Evolutionary conservation across 2,113 vertebrate species (phyloP).

Genomic region (Epinephelus fuscoguttatus): DNA sequence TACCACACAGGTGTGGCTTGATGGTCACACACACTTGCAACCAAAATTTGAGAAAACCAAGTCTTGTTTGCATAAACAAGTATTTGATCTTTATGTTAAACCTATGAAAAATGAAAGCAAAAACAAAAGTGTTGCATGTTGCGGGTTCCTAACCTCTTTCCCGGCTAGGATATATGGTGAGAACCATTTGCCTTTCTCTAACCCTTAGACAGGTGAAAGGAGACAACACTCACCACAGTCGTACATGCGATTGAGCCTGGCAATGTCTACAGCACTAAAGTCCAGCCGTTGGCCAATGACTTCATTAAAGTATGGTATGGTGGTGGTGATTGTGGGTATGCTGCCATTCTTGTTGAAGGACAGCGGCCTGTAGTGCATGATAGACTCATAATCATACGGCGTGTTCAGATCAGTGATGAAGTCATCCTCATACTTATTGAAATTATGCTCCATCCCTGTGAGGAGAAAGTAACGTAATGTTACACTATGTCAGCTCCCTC

Average conservation of each 20-base stretch:
- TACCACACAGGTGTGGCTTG: no score
- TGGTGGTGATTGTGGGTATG: constrained; percentile 91
- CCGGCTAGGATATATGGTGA: no score
- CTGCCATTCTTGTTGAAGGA: constrained; percentile 92
- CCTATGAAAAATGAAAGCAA: no score
- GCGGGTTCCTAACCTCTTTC: background rate
- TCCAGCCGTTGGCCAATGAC: constrained; percentile 93
- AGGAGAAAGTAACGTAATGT: background rate
- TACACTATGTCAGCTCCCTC: no score
- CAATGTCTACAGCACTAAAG: constrained; percentile 88
- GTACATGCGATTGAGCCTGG: constrained; percentile 93
- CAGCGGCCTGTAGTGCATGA: constrained; percentile 92
- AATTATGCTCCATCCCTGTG: constrained; percentile 88
- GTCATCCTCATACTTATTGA: constrained; percentile 86
- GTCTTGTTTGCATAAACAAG: no score
- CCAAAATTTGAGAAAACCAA: no score
- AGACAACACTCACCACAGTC: constrained; percentile 90
- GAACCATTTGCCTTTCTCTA: background rate
- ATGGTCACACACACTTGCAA: no score
- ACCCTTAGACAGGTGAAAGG: background rate
- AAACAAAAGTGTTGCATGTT: no score
- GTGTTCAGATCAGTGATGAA: constrained; percentile 92
- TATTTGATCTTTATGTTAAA: no score
- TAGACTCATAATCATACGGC: constrained; percentile 93
- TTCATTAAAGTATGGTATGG: constrained; percentile 89